phyloP scores from a whole-genome alignment of 2,113 vertebrate species.

The Tympanuchus pallidicinctus region DNA sequence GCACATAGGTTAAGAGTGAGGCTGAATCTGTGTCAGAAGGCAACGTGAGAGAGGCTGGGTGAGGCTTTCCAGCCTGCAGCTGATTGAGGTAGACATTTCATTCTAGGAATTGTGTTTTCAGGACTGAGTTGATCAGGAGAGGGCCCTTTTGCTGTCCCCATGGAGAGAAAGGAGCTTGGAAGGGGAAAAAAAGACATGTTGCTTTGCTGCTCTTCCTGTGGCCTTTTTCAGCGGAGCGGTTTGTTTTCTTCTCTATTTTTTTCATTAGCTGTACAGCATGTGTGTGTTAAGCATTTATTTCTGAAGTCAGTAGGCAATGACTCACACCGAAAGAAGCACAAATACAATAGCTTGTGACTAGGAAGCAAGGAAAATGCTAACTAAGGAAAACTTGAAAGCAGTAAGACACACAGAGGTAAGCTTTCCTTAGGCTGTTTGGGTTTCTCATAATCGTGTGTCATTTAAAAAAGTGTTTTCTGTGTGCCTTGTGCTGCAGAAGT shows the following conservation, averaged over 20 bases:
- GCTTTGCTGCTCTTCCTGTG: neutral
- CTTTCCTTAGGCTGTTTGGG: neutral
- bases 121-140: neutral
- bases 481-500: neutral
- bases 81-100: neutral
- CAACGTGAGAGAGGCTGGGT: neutral
- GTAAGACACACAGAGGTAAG: neutral
- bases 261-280: neutral
- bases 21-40: neutral
- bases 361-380: neutral
- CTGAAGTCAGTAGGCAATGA: neutral
- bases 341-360: neutral
- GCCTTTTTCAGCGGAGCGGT: neutral
- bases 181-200: neutral
- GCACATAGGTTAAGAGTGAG: neutral
- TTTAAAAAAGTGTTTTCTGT: neutral
- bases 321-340: neutral
- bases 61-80: neutral
- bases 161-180: neutral
- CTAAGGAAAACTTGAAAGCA: neutral
- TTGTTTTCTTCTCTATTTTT: neutral
- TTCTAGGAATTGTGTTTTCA: neutral
- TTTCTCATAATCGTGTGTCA: neutral
- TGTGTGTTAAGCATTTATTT: slow-evolving; percentile 8
- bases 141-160: neutral